These are phyloP conservation scores for Protophormia terraenovae DNA, from an alignment of 2,888 invertebrate genomes.

Conservation along the genomic window DNA sequence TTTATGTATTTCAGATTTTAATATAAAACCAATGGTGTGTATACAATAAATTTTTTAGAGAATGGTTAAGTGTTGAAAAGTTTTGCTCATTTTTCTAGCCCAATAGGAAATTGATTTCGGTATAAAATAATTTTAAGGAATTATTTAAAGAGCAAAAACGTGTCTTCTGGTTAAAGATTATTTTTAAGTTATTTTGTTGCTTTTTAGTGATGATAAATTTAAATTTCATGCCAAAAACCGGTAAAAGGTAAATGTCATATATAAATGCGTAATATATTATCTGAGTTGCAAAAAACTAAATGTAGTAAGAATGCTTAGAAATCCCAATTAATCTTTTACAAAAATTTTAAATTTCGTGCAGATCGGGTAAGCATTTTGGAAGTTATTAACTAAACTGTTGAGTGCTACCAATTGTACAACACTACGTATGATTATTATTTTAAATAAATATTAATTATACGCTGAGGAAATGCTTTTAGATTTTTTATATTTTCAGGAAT, in stretches of 20 bases:
- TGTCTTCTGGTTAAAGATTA: neutral
- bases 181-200: neutral
- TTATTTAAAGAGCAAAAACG: neutral
- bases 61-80: constrained; percentile 5
- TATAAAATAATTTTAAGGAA: neutral
- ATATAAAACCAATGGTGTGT: constrained; percentile 44
- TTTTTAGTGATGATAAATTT: too few relatives aligned
- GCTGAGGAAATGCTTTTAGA: neutral
- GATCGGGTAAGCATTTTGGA: too few relatives aligned
- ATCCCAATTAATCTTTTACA: too few relatives aligned
- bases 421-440: neutral
- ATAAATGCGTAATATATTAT: too few relatives aligned
- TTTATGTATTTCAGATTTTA: constrained; percentile 29
- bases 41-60: constrained; percentile 5
- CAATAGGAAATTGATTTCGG: constrained; percentile 20
- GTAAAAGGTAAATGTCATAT: too few relatives aligned
- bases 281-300: too few relatives aligned
- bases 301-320: too few relatives aligned
- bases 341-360: too few relatives aligned
- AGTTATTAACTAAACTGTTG: too few relatives aligned
- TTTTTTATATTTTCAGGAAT: neutral
- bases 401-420: neutral
- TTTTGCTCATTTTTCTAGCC: neutral
- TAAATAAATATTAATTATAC: neutral
- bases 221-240: too few relatives aligned